Percentiles rank a stretch among this genome's conserved stretches.
phyloP scores from a whole-genome alignment of 2,797 vertebrate genomes.

The Argyrosomus regius region DNA sequence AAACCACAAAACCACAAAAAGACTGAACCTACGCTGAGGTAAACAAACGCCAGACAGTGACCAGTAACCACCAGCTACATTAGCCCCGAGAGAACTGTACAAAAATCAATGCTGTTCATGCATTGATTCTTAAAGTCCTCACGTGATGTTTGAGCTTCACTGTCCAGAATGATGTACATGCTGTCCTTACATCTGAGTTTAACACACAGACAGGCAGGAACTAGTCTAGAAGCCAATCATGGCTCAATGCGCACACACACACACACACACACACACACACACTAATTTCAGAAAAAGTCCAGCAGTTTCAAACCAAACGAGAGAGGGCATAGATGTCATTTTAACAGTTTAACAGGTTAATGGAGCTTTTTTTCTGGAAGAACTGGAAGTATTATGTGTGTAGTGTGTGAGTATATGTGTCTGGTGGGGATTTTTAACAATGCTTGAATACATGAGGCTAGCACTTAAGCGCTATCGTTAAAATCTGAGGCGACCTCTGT shows the following conservation, averaged over 20 bases:
- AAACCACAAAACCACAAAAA: neutral
- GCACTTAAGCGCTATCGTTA: neutral
- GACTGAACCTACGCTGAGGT: neutral
- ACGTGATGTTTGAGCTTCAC: neutral
- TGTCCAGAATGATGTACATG: neutral
- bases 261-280: too few species aligned
- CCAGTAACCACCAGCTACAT: slow-evolving; percentile 7
- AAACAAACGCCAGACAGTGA: neutral
- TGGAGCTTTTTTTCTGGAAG: neutral
- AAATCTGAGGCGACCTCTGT: neutral
- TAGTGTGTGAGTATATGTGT: neutral
- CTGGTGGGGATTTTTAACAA: neutral
- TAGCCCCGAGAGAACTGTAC: neutral
- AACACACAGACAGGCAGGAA: neutral
- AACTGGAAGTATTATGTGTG: neutral
- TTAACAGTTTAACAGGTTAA: neutral
- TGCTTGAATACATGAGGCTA: neutral
- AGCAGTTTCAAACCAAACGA: neutral
- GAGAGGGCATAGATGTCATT: neutral
- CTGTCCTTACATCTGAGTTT: neutral
- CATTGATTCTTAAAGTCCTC: neutral
- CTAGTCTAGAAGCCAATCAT: neutral
- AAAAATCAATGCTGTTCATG: neutral
- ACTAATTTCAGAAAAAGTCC: too few species aligned
- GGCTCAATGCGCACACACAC: neutral